Conservation (phyloP, 2,113 vertebrate genomes). For the Seriola aureovittata region DNA sequence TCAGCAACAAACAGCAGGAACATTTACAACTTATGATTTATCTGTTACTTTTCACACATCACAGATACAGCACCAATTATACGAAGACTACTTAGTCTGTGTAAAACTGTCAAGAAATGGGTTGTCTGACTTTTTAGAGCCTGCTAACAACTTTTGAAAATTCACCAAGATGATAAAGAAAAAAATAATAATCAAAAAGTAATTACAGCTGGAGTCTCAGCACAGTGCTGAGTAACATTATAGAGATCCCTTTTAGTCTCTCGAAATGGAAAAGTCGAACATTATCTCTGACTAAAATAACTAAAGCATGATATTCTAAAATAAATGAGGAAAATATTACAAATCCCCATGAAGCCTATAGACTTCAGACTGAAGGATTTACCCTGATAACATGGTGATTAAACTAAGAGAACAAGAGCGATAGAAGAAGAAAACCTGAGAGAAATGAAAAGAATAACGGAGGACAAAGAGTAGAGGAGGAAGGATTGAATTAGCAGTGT, state of each 20-base stretch:
- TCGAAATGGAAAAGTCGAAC: slow-evolving; percentile 36
- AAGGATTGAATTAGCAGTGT: slow-evolving; percentile 35
- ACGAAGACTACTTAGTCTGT: not conserved
- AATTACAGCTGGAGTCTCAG: slow-evolving; percentile 27
- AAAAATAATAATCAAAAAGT: slow-evolving; percentile 5
- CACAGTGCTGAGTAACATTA: slow-evolving; percentile 30
- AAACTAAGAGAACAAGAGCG: slow-evolving; percentile 37
- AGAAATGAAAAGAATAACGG: slow-evolving; percentile 29
- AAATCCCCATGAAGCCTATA: slow-evolving; percentile 60
- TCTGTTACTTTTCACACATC: not conserved
- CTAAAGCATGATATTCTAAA: slow-evolving; percentile 60
- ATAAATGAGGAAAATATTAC: slow-evolving; percentile 68
- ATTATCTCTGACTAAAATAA: slow-evolving; percentile 60
- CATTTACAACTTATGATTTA: not conserved
- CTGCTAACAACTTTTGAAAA: slow-evolving; percentile 19
- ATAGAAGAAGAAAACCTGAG: slow-evolving; percentile 49
- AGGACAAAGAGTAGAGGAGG: slow-evolving; percentile 20
- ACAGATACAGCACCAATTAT: not conserved
- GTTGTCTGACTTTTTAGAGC: not conserved
- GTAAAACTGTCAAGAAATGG: not conserved
- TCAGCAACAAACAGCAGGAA: not conserved
- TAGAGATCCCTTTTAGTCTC: slow-evolving; percentile 53
- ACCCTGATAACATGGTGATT: slow-evolving; percentile 62
- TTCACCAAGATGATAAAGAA: slow-evolving; percentile 4
- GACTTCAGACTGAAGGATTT: slow-evolving; percentile 58